Conservation (phyloP, 1,140 invertebrate genomes). For the Drosophila parvula region DNA sequence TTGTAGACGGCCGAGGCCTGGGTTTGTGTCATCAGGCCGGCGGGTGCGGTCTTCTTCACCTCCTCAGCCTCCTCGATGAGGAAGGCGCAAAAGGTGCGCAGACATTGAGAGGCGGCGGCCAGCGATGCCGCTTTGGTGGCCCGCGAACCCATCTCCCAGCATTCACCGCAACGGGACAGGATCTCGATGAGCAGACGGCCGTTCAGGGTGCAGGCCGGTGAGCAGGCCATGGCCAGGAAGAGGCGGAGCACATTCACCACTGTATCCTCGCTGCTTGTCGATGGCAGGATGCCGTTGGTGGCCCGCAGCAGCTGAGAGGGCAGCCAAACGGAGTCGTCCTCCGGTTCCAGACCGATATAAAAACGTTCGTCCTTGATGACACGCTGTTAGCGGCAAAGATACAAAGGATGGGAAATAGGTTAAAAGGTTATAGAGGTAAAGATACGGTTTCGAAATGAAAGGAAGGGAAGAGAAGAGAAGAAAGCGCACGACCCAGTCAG, state of each 20-base stretch:
- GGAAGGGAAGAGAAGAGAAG: background rate
- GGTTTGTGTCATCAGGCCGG: conserved; percentile 81
- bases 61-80: conserved; percentile 85
- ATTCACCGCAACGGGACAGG: conserved; percentile 89
- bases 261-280: conserved; percentile 90
- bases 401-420: background rate
- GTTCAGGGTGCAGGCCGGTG: conserved; percentile 91
- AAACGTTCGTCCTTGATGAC: conserved; percentile 95
- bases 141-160: conserved; percentile 89
- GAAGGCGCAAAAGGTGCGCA: conserved; percentile 92
- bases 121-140: conserved; percentile 92
- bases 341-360: conserved; percentile 94
- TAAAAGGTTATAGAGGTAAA: background rate
- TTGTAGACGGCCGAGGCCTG: conserved; percentile 93
- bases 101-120: conserved; percentile 92
- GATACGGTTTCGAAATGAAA: background rate
- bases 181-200: conserved; percentile 91
- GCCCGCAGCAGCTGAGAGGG: conserved; percentile 94
- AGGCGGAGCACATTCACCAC: conserved; percentile 87
- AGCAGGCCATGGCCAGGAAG: conserved; percentile 91
- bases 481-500: conserved; percentile 2
- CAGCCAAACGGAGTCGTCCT: conserved; percentile 95
- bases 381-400: conserved; percentile 86
- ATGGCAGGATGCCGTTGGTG: conserved; percentile 90
- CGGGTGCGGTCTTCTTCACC: conserved; percentile 80